Conservation (phyloP, 2,113 vertebrate genomes). For the Desmodus rotundus region DNA sequence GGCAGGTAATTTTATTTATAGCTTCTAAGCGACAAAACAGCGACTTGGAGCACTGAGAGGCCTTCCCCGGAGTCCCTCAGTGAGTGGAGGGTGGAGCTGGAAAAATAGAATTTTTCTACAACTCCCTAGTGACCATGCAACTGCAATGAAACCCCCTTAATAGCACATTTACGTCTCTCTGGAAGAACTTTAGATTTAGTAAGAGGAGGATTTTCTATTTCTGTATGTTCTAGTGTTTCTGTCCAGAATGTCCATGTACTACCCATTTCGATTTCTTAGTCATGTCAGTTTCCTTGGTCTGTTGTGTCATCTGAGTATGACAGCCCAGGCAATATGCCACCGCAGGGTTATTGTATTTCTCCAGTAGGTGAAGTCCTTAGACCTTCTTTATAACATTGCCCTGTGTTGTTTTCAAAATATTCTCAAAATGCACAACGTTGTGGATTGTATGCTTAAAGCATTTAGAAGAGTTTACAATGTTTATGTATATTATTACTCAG, state of each 20-base stretch:
- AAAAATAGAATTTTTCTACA: not conserved
- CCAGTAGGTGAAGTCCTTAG: not conserved
- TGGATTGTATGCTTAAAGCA: not conserved
- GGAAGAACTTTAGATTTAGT: not conserved
- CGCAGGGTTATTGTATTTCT: not conserved
- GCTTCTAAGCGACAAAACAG: not conserved
- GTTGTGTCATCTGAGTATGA: not conserved
- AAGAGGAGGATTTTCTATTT: not conserved
- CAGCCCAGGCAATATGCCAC: accelerated
- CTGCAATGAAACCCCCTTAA: not conserved
- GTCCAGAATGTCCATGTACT: accelerated
- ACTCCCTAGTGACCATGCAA: too few relatives aligned
- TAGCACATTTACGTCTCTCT: not conserved
- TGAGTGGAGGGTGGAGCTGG: not conserved
- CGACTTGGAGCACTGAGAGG: not conserved
- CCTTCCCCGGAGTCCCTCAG: not conserved
- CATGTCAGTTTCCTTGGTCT: not conserved
- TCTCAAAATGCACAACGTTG: not conserved
- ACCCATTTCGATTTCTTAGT: not conserved
- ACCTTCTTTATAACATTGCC: not conserved
- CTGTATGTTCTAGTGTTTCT: not conserved
- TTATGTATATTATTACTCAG: not conserved
- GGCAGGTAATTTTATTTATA: not conserved
- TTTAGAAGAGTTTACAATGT: not conserved
- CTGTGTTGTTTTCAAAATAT: slow-evolving; percentile 4